Evolutionary conservation across 2,797 vertebrate species (phyloP), one percentile per base, ranked within the genome.

Genomic region (Karalla daura): DNA sequence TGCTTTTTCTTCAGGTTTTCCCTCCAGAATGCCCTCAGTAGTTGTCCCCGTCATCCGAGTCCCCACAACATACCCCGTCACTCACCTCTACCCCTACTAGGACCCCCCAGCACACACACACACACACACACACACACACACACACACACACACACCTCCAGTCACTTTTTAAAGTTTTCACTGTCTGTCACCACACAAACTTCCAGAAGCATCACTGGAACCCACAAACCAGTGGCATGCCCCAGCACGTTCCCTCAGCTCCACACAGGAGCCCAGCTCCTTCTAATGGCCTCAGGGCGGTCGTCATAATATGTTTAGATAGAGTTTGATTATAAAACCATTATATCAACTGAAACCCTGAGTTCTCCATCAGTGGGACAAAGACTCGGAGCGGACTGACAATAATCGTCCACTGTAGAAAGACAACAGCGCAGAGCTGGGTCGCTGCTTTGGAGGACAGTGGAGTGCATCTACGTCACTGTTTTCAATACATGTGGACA

Each of bases 11-110:
- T 78, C 74, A 89, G 86, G 89, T 83, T 88, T 88, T 65, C 75
- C 77, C 54, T 82, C 86, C 72, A 82, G 84, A 83, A 61, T 90
- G 67, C 67, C 86, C 83, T 80, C 87, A 75, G 74, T 90, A 84
- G 76, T 90, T 72, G 39, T 87, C 59, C 87, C 87, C 11, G 24
- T 89, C 80, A 85, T 89, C 85, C 52, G 79, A 73, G 45, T 86
- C 45, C 85, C 84, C 61, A 45, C 83, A 18, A 3, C 78, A 33
- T 89, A 64, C 62, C 83, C 87, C 18, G 2, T 87, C 80, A 61
- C 79, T 58, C 83, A 87, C 71, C 78, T 87, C 28, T 81, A 73
- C 80, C 84, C 83, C 1, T 84, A 86, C 61, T 88, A 90, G 56
- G 66, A 76, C 64, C 14, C 63, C 14, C 14, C 27, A 28, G 8